Evolutionary conservation across 2,797 vertebrate species (phyloP), one percentile per base, ranked within the genome.

Genomic region (Neopelma chrysocephalum): DNA sequence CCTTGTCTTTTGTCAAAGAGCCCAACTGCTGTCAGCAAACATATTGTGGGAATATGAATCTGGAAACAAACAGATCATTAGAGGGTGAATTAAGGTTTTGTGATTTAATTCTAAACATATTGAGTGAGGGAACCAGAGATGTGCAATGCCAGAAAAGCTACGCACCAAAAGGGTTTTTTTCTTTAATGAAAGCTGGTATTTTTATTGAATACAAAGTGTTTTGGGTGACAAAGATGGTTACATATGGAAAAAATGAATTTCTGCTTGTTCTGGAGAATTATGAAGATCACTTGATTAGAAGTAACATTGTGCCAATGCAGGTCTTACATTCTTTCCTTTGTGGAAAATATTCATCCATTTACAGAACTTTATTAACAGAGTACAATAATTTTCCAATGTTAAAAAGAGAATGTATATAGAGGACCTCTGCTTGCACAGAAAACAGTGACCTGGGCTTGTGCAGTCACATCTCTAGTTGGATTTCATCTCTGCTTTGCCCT

Each of bases 61-160:
- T 94, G 91, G 95, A 94, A 96, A 95, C 96, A 96, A 96, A 94
- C 96, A 96, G 95, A 94, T 96, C 95, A 78, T 95, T 97, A 96
- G 88, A 95, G 95, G 91, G 95, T 94, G 93, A 96, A 86, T 96
- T 97, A 95, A 96, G 90, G 93, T 90, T 97, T 93, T 47, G 64
- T 77, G 93, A 96, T 84, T 95, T 94, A 94, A 96, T 95, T 93
- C 93, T 95, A 87, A 96, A 89, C 93, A 95, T 90, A 88, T 80
- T 96, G 93, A 94, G 81, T 91, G 93, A 97, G 71, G 73, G 91
- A 96, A 82, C 66, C 70, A 82, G 80, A 84, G 71, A 93, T 17
- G 20, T 73, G 42, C 40, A 57, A 50, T 82, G 89, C 93, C 91
- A 87, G 86, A 87, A 95, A 94, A 92, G 73, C 73, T 78, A 70